Percentiles rank a stretch among this genome's conserved stretches.
phyloP scores from a whole-genome alignment of 2,113 vertebrate genomes.

The Danio rerio region DNA sequence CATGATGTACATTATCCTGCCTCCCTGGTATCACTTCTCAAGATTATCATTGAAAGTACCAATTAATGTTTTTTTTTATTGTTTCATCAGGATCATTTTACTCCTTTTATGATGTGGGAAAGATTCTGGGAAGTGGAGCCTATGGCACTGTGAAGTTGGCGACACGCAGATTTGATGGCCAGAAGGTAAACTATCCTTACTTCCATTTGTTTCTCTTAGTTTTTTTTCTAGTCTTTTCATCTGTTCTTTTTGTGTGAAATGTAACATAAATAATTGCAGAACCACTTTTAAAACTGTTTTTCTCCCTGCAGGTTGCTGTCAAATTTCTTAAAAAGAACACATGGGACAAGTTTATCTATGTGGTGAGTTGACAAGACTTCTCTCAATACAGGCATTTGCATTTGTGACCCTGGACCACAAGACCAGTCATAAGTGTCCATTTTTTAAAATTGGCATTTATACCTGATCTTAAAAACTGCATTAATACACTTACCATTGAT shows the following conservation, averaged over 20 bases:
- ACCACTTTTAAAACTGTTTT: neutral
- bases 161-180: neutral
- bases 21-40: too few species aligned
- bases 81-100: neutral
- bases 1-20: too few species aligned
- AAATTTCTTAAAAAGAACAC: conserved; percentile 57
- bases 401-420: neutral
- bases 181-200: neutral
- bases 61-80: too few species aligned
- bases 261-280: neutral
- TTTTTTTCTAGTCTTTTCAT: neutral
- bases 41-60: too few species aligned
- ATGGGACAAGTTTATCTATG: conserved; percentile 29
- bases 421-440: too few species aligned
- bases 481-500: too few species aligned
- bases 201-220: neutral
- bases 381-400: neutral
- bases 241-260: neutral
- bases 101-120: neutral
- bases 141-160: neutral
- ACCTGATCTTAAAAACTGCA: too few species aligned
- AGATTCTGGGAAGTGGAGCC: neutral
- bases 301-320: conserved; percentile 64
- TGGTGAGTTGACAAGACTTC: conserved; percentile 54
- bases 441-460: too few species aligned